phyloP scores from a whole-genome alignment of 2,888 invertebrate genomes.

The Cephus spinipes region DNA sequence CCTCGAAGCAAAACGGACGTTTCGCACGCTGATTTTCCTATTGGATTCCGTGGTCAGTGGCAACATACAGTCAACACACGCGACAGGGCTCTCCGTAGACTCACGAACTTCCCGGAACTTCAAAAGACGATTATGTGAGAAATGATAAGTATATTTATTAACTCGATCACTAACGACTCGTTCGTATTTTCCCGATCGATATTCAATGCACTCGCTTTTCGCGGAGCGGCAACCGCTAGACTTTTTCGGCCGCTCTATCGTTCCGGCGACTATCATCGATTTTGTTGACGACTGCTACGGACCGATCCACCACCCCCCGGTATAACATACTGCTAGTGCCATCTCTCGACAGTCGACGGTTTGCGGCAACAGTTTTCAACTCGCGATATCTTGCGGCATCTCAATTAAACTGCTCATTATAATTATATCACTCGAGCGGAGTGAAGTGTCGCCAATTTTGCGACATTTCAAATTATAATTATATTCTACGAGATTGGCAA shows the following conservation, averaged over 20 bases:
- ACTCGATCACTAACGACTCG: neutral
- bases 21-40: neutral
- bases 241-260: conserved; percentile 4
- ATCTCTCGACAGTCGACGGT: neutral
- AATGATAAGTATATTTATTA: neutral
- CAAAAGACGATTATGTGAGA: neutral
- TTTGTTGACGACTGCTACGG: conserved; percentile 1
- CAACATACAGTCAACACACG: neutral
- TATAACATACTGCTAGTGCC: neutral
- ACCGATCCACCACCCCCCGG: neutral
- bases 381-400: neutral
- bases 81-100: neutral
- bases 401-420: neutral
- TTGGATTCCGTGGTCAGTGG: neutral
- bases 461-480: neutral
- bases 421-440: neutral
- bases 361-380: neutral
- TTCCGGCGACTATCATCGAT: conserved; percentile 7
- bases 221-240: neutral
- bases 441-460: neutral
- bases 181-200: neutral
- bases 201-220: neutral
- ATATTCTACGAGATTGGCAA: neutral
- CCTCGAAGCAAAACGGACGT: neutral
- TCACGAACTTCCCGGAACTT: neutral